phyloP scores from a whole-genome alignment of 2,797 vertebrate genomes.

The Bradypodion ventrale region DNA sequence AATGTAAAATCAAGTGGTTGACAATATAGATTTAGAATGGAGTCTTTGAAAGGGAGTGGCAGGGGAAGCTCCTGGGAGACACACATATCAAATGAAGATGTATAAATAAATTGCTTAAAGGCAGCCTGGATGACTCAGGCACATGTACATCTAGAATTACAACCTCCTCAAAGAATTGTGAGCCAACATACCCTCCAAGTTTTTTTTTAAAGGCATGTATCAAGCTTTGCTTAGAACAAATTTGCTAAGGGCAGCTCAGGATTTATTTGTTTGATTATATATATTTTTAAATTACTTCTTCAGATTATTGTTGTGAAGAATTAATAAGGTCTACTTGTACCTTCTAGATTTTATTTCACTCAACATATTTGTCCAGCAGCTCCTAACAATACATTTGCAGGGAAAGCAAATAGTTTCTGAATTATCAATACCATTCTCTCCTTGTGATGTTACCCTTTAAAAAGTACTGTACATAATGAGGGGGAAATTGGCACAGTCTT shows the following conservation, averaged over 20 bases:
- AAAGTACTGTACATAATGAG: background rate
- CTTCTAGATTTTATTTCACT: background rate
- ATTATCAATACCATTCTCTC: no score
- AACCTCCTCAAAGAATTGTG: conserved; percentile 36
- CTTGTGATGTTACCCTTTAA: background rate
- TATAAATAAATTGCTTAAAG: conserved; percentile 52
- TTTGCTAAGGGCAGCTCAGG: background rate
- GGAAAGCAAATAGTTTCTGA: background rate
- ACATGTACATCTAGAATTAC: conserved; percentile 54
- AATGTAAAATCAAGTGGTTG: conserved; percentile 23
- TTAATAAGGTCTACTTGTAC: background rate
- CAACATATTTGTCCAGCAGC: background rate
- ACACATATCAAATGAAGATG: conserved; percentile 43
- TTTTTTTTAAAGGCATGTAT: conserved; percentile 15
- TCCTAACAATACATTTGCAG: background rate
- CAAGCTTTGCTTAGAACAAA: conserved; percentile 8
- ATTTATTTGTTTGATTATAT: background rate
- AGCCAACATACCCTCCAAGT: background rate
- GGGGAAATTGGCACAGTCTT: background rate
- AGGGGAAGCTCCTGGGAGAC: conserved; percentile 55
- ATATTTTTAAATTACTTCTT: background rate
- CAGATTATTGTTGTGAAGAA: background rate
- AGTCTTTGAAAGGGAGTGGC: conserved; percentile 40
- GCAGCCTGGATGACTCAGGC: conserved; percentile 31
- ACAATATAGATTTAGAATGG: conserved; percentile 36